Conservation (phyloP, 2,888 invertebrate species). For the Tenthredo distinguenda region DNA sequence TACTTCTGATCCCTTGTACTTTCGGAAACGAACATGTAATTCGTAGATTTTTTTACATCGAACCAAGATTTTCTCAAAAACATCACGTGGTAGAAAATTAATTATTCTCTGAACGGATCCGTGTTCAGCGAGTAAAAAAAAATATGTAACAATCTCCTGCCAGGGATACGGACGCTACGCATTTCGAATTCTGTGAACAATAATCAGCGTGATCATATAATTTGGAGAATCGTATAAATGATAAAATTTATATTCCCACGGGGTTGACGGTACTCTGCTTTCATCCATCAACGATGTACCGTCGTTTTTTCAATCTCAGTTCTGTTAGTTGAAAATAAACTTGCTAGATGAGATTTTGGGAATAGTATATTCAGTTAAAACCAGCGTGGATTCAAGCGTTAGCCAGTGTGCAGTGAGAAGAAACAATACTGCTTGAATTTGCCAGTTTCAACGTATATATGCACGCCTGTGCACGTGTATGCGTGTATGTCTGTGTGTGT, state of each 20-base stretch:
- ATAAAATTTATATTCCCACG: neutral
- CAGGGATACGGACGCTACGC: too few species aligned
- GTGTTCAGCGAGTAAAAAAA: neutral
- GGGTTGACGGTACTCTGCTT: neutral
- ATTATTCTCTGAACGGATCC: neutral
- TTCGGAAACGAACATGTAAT: neutral
- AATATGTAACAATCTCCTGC: neutral
- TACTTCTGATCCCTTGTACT: neutral
- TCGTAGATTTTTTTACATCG: neutral
- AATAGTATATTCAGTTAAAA: neutral
- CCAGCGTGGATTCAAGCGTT: neutral
- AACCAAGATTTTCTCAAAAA: neutral
- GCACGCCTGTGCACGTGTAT: neutral
- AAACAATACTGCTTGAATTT: conserved; percentile 21
- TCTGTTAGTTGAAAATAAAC: neutral
- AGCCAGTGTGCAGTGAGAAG: neutral
- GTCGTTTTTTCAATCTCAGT: neutral
- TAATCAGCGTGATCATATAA: neutral
- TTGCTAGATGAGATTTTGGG: neutral
- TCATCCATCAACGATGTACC: neutral
- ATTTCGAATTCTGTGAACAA: neutral
- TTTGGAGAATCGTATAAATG: neutral
- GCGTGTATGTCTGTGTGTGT: conserved; percentile 51
- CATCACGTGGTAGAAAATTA: neutral
- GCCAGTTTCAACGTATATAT: neutral